Conservation (phyloP, 2,113 vertebrate species). For the Calypte anna region DNA sequence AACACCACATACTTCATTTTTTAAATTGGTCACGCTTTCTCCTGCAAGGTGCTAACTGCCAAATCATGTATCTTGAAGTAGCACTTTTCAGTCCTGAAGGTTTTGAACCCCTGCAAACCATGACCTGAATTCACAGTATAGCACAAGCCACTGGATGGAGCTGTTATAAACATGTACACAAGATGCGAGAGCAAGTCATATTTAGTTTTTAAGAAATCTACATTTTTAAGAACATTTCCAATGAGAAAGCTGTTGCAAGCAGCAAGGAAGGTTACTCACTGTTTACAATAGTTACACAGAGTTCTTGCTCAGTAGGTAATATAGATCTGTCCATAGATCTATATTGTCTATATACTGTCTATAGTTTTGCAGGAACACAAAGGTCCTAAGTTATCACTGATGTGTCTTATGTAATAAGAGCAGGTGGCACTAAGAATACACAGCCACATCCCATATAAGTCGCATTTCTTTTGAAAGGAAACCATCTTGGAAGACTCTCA, state of each 20-base stretch:
- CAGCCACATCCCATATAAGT: not conserved
- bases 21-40: not conserved
- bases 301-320: not conserved
- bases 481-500: not conserved
- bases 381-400: not conserved
- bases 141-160: slow-evolving; percentile 55
- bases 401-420: not conserved
- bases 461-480: not conserved
- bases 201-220: not conserved
- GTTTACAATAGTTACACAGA: not conserved
- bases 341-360: too few species aligned
- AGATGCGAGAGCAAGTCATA: not conserved
- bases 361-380: not conserved
- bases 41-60: not conserved
- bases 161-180: not conserved
- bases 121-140: not conserved
- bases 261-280: not conserved
- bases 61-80: not conserved
- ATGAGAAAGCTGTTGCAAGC: not conserved
- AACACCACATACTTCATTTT: not conserved
- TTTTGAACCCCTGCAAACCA: not conserved
- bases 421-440: not conserved
- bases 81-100: not conserved
- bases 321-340: not conserved
- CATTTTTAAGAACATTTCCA: not conserved